Percentiles rank a stretch among this genome's conserved stretches.
Evolutionary conservation across 37 sponge, comb jelly and placozoan genomes (phyloP).

Genomic region (Cliona cf. orientalis): DNA sequence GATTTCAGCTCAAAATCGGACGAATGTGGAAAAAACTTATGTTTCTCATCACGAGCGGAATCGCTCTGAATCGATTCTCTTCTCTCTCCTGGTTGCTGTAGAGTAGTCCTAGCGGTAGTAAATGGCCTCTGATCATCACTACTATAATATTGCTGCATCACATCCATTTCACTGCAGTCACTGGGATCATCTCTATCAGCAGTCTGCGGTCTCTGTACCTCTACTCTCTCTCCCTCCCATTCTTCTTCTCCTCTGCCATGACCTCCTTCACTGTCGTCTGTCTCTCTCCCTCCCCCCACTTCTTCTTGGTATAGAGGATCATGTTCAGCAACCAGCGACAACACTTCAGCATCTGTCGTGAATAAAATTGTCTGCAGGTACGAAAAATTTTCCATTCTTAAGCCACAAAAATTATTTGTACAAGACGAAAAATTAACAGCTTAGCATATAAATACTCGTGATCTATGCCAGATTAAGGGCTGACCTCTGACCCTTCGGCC

Average conservation of each 20-base stretch:
- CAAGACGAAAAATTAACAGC: too few relatives aligned
- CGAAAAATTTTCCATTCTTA: background rate
- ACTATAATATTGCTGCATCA: too few relatives aligned
- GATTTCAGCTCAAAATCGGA: too few relatives aligned
- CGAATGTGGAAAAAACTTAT: too few relatives aligned
- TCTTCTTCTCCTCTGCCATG: too few relatives aligned
- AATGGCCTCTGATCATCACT: constrained; percentile 32
- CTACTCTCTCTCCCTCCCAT: background rate
- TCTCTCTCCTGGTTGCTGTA: background rate
- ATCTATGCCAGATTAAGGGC: too few relatives aligned
- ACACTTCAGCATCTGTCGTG: constrained; percentile 89
- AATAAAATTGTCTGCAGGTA: constrained; percentile 91
- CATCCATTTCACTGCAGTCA: background rate
- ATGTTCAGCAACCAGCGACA: constrained; percentile 70
- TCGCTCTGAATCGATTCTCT: background rate
- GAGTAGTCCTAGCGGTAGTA: constrained; percentile 25
- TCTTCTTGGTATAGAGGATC: constrained; percentile 78
- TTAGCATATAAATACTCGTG: too few relatives aligned
- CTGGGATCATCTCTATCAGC: constrained; percentile 8
- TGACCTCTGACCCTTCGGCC: constrained; percentile 1
- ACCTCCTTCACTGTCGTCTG: constrained; percentile 7
- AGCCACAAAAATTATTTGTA: background rate
- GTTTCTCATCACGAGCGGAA: too few relatives aligned
- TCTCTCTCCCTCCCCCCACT: background rate
- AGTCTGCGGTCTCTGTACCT: constrained; percentile 43